phyloP scores from a whole-genome alignment of 1,140 invertebrate genomes.

The Mesaphorura yosii region DNA sequence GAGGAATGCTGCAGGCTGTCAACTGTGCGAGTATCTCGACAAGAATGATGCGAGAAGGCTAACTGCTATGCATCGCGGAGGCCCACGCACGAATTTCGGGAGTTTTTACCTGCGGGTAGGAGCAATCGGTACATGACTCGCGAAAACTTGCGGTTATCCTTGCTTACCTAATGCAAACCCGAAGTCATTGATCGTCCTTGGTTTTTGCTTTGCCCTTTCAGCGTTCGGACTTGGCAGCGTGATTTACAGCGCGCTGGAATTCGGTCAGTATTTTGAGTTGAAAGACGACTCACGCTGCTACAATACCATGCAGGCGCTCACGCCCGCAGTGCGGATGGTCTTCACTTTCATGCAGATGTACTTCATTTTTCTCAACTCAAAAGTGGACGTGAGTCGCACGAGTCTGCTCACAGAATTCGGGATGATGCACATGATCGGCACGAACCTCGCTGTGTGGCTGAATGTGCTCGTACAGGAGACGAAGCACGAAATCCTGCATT shows the following conservation, averaged over 20 bases:
- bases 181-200: background rate
- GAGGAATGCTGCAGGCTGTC: no score
- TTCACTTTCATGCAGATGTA: constrained; percentile 54
- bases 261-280: constrained; percentile 46
- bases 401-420: constrained; percentile 56
- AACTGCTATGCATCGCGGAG: background rate
- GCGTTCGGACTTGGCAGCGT: constrained; percentile 52
- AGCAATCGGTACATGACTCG: constrained; percentile 55
- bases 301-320: constrained; percentile 46
- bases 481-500: constrained; percentile 55
- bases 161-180: background rate
- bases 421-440: constrained; percentile 71
- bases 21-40: no score
- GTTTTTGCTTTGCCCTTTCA: constrained; percentile 28
- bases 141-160: background rate
- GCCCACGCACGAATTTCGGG: constrained; percentile 27
- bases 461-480: constrained; percentile 70
- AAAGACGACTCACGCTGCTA: constrained; percentile 38
- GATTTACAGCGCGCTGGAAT: constrained; percentile 53
- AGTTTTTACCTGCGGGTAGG: constrained; percentile 71
- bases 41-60: background rate
- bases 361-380: constrained; percentile 52
- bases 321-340: constrained; percentile 44
- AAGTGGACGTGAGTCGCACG: constrained; percentile 35
- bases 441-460: constrained; percentile 68